Conservation (phyloP, 92 coral and sea anemone genomes). For the Palythoa heliodiscus region DNA sequence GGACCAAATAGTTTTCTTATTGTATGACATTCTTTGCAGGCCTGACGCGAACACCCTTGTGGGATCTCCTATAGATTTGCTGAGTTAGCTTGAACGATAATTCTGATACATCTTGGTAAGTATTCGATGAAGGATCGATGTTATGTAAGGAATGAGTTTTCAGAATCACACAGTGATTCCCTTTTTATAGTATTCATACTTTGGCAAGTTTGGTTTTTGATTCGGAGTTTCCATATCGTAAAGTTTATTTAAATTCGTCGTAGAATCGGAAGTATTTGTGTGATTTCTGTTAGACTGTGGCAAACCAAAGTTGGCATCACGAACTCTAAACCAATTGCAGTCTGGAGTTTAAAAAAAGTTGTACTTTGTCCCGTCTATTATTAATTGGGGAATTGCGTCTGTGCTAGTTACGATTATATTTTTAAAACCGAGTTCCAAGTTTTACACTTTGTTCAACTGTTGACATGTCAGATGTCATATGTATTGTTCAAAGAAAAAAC, state of each 20-base stretch:
- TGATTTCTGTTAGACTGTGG: background rate
- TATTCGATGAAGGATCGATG: constrained; percentile 1
- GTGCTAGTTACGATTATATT: background rate
- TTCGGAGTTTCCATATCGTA: background rate
- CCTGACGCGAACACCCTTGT: background rate
- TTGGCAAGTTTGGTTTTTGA: background rate
- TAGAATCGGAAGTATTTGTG: constrained; percentile 1
- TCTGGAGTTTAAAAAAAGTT: constrained; percentile 24
- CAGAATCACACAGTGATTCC: constrained; percentile 9
- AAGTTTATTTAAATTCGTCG: constrained; percentile 5
- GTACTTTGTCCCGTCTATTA: background rate
- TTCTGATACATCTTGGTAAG: constrained; percentile 32
- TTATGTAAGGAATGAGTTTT: constrained; percentile 1
- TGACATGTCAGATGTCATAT: constrained; percentile 22
- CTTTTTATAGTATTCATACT: background rate
- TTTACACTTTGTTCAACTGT: background rate
- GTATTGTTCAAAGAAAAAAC: background rate
- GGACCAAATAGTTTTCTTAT: constrained; percentile 7
- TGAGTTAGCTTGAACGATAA: constrained; percentile 21
- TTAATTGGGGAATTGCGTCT: constrained; percentile 5
- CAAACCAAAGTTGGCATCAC: constrained; percentile 11
- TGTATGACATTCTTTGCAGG: constrained; percentile 16
- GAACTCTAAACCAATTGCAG: constrained; percentile 15
- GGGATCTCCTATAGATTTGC: background rate
- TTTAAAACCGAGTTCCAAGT: constrained; percentile 15